Percentiles rank a stretch among this genome's conserved stretches.
These are phyloP conservation scores for Platycheirus albimanus DNA, from an alignment of 2,888 invertebrate species.

Conservation along the genomic window DNA sequence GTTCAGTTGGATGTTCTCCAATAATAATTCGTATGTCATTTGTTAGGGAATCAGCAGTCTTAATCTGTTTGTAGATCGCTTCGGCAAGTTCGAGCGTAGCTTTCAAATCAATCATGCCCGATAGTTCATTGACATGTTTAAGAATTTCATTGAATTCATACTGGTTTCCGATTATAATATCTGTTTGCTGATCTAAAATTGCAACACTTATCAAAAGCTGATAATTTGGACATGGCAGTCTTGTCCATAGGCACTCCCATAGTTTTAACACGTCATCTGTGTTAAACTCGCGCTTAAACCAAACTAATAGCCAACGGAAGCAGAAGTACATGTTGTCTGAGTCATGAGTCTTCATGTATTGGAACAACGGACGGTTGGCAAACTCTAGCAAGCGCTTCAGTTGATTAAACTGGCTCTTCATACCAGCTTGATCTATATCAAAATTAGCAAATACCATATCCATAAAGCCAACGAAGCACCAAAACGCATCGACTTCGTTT, in stretches of 20 bases:
- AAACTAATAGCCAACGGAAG: conserved; percentile 98
- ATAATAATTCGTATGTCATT: conserved; percentile 89
- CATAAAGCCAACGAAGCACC: conserved; percentile 99
- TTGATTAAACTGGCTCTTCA: conserved; percentile 95
- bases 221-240: conserved; percentile 96
- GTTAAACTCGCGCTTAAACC: conserved; percentile 97
- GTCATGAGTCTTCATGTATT: conserved; percentile 87
- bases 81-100: conserved; percentile 93
- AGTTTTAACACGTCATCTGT: conserved; percentile 93
- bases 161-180: conserved; percentile 93
- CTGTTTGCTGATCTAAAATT: conserved; percentile 94
- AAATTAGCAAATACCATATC: conserved; percentile 96
- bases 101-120: conserved; percentile 92
- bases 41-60: conserved; percentile 87
- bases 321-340: conserved; percentile 99
- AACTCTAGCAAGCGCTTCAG: conserved; percentile 91
- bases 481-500: conserved; percentile 98
- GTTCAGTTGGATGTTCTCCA: conserved; percentile 83
- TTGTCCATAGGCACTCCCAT: conserved; percentile 99
- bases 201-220: conserved; percentile 96
- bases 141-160: conserved; percentile 98
- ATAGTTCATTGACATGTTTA: conserved; percentile 97
- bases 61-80: conserved; percentile 94
- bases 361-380: conserved; percentile 92
- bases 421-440: conserved; percentile 97